Evolutionary conservation across 2,888 invertebrate genomes (phyloP).

Genomic region (Hoplodrina blanda): DNA sequence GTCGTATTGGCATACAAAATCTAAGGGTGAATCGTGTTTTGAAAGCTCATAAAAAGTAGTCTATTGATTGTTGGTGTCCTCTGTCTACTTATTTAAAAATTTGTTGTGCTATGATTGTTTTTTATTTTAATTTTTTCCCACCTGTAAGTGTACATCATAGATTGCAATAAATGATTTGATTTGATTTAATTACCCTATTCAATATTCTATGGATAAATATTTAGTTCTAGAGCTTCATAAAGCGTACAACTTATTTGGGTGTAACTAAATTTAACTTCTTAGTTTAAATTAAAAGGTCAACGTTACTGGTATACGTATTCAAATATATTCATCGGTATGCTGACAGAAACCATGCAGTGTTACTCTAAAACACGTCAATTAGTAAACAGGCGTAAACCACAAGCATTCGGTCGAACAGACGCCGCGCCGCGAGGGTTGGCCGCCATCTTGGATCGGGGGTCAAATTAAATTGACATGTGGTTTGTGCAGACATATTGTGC

Average conservation of each 20-base stretch:
- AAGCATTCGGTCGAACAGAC: slow-evolving; percentile 81
- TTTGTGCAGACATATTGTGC: slow-evolving; percentile 87
- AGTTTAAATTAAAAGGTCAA: slow-evolving; percentile 51
- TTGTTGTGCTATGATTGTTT: too few species aligned
- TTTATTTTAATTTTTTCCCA: too few species aligned
- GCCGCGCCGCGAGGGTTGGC: slow-evolving; percentile 78
- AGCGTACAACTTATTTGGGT: slow-evolving; percentile 26
- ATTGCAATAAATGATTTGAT: too few species aligned
- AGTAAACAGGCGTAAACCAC: slow-evolving; percentile 83
- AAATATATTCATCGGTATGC: slow-evolving; percentile 72
- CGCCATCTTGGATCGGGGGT: slow-evolving; percentile 89
- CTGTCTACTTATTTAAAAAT: too few species aligned
- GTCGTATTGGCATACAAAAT: too few species aligned
- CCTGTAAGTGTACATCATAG: too few species aligned
- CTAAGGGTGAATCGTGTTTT: too few species aligned
- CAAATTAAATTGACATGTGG: slow-evolving; percentile 90
- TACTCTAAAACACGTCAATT: slow-evolving; percentile 87
- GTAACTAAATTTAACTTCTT: slow-evolving; percentile 37
- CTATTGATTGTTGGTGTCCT: too few species aligned
- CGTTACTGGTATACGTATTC: slow-evolving; percentile 57
- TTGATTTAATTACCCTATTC: neutral
- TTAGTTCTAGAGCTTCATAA: slow-evolving; percentile 35
- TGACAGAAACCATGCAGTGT: slow-evolving; percentile 79
- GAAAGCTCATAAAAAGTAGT: too few species aligned
- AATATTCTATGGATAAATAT: slow-evolving; percentile 44